A percentile compares a stretch with the other conserved stretches of the same genome.
Conservation (phyloP, 2,113 vertebrate genomes). For the Syrrhaptes paradoxus region DNA sequence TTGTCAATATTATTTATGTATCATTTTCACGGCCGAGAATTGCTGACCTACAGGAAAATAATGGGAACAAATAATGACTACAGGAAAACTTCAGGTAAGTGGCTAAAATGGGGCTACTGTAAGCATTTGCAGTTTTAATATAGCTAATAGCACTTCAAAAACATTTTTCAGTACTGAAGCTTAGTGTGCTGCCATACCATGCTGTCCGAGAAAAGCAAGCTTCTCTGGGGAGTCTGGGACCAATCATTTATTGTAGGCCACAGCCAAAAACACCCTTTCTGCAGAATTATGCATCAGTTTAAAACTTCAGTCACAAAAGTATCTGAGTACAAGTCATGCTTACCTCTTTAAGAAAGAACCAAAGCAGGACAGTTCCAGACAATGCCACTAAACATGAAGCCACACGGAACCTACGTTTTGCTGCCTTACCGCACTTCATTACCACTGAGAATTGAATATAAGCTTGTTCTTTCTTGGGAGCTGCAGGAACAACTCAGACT, state of each 20-base stretch:
- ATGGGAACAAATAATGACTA: background rate
- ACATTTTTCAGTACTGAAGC: background rate
- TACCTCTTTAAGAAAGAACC: background rate
- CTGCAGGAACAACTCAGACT: background rate
- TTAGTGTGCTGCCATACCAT: background rate
- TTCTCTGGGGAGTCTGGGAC: background rate
- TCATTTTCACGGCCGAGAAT: background rate
- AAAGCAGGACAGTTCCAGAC: background rate
- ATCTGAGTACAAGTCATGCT: background rate
- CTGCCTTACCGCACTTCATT: background rate
- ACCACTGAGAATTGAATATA: background rate
- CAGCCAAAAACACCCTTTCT: background rate
- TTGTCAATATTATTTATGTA: background rate
- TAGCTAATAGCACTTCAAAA: background rate
- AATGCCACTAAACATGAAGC: background rate
- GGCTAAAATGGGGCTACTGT: background rate
- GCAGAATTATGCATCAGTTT: background rate
- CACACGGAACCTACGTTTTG: background rate
- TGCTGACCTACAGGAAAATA: background rate
- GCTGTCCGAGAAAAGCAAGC: background rate
- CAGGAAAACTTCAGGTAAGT: background rate
- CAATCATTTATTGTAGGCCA: background rate
- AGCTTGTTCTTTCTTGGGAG: background rate
- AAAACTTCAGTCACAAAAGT: background rate
- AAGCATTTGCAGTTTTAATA: background rate